These are phyloP conservation scores for Drosophila hamatofila DNA, from an alignment of 2,888 invertebrate species.

Conservation along the genomic window DNA sequence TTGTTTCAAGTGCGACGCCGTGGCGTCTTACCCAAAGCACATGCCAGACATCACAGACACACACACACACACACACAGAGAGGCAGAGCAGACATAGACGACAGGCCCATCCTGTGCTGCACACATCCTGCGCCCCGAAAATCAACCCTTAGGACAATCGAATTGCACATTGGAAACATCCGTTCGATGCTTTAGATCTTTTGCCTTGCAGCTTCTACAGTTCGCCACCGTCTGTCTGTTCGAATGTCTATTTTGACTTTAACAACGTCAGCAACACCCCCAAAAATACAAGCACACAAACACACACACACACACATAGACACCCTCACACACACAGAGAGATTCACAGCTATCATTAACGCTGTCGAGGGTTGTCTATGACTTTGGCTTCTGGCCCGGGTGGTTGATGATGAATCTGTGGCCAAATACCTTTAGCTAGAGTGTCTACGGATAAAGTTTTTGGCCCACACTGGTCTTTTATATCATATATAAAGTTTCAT, in stretches of 20 bases:
- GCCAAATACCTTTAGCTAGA: constrained; percentile 9
- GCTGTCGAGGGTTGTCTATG: constrained; percentile 73
- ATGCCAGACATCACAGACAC: constrained; percentile 45
- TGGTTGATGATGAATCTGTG: constrained; percentile 29
- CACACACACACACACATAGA: constrained; percentile 12
- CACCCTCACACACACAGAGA: constrained; percentile 6
- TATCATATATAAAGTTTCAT: constrained; percentile 30
- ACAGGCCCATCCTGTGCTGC: constrained; percentile 34
- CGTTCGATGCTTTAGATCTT: constrained; percentile 29
- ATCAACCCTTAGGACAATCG: constrained; percentile 70
- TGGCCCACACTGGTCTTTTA: constrained; percentile 29
- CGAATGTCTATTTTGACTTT: constrained; percentile 73
- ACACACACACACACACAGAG: constrained; percentile 21
- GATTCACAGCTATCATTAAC: constrained; percentile 68
- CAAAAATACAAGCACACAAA: constrained; percentile 30
- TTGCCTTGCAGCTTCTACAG: constrained; percentile 13
- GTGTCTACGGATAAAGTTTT: constrained; percentile 19
- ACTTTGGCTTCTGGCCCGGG: constrained; percentile 28
- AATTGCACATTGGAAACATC: constrained; percentile 49
- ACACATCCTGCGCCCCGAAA: constrained; percentile 42
- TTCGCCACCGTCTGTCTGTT: constrained; percentile 24
- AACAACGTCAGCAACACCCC: constrained; percentile 80
- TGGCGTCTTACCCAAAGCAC: constrained; percentile 37
- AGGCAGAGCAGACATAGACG: constrained; percentile 22
- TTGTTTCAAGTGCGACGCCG: constrained; percentile 53